Evolutionary conservation across 2,797 vertebrate species (phyloP), one percentile per base, ranked within the genome.

Genomic region (Dendrocincla fuliginosa): DNA sequence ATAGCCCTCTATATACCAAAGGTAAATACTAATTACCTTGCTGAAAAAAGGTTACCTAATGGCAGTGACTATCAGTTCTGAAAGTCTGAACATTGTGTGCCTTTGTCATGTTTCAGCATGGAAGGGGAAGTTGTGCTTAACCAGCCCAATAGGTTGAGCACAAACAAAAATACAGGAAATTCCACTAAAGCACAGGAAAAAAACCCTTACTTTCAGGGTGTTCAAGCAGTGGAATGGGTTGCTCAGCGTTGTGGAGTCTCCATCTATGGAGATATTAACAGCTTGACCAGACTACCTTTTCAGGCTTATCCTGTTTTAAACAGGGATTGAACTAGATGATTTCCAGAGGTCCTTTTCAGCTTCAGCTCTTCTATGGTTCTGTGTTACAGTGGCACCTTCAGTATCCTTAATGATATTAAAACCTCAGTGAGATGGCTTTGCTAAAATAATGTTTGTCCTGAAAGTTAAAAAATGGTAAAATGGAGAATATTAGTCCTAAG

Each of bases 261-360:
- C 8, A 13, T 13, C 23, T 33, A 7, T 33, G 42, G 42, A 46
- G 42, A 13, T 46, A 64, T 5, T 46, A 46, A 46, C 42, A 64
- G 46, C 32, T 65, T 46, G 23, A 46, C 16, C 27, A 10, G 42
- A 11, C 42, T 33, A 33, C 8, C 10, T 85, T n/a, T 47, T 37
- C 46, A 20, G 5, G 11, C 12, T 64, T 50, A 53, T 17, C 9
- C 39, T 37, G 33, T 52, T 75, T 59, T 14, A 11, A 70, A n/a
- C 23, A 39, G 24, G 3, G 5, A 4, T 49, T 65, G 35, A 18
- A 70, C 37, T 25, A 44, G 32, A 16, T 0, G 0, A 19, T 44
- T 30, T 35, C n/a, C 1, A 4, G 30, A 41, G 16, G 17, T 37
- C 23, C 22, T 12, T 67, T 88, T 81, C 49, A 52, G 70, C 16